Evolutionary conservation across 2,888 invertebrate genomes (phyloP), one percentile per base, ranked within the genome.

Genomic region (Camponotus fellah): DNA sequence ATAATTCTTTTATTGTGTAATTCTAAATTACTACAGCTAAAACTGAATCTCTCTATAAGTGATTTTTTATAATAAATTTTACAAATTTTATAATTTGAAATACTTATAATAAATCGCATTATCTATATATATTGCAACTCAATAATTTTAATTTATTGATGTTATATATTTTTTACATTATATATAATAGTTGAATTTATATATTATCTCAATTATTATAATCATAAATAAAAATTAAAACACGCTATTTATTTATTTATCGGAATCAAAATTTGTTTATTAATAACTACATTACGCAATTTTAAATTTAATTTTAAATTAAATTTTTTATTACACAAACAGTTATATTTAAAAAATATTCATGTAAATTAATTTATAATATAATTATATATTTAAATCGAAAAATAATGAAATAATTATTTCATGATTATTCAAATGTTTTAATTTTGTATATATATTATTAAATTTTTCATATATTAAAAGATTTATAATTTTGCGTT

Each of bases 361-460:
- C 46, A 32, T 43, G 2, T 5, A 62, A 62, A 75, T 58, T 40
- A 37, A 17, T n/a, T 3, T 40, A 56, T 72, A 40, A 5, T 17
- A 5, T 17, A 62, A 32, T 62, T 60, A 26, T 43, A 58, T 74
- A 74, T 74, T 75, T 62, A 75, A 60, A 43, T 46, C 17, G 43
- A 75, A 62, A 46, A 49, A 49, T 46, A 46, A 17, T 49, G 43
- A 46, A 46, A 1, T 46, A 1, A 53, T 53, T 53, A 53, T n/a
- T 8, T 53, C 34, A 14, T 32, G 12, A 74, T 43, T 10, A 60
- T 32, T 40, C 32, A 9, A 65, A 17, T 21, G 5, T 65, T 26
- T 26, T 2, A 26, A 26, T 26, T 26, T 26, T 26, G 26, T 26
- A 26, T 26, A 26, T 1, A 26, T 26, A 26, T 26, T 26, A 26